phyloP scores from a whole-genome alignment of 1,140 invertebrate species.

The Euborellia annulipes region DNA sequence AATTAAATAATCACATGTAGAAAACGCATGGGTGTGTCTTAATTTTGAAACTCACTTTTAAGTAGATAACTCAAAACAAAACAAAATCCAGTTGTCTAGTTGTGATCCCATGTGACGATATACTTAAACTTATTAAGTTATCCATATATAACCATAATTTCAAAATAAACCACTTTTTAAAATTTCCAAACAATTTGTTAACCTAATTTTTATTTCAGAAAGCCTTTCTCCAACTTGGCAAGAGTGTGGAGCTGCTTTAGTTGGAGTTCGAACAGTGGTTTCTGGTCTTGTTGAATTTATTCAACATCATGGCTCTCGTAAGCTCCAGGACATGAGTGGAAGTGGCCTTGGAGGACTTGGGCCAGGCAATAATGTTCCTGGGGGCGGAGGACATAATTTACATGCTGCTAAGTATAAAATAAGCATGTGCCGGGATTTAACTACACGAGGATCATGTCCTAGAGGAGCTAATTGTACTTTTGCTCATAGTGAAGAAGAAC shows the following conservation, averaged over 20 bases:
- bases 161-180: slow-evolving; percentile 2
- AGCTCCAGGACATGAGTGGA: slow-evolving; percentile 30
- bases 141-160: not conserved
- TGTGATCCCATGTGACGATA: not conserved
- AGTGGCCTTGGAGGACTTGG: slow-evolving; percentile 17
- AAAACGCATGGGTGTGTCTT: too few species aligned
- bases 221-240: slow-evolving; percentile 50
- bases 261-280: slow-evolving; percentile 66
- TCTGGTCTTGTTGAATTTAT: slow-evolving; percentile 73
- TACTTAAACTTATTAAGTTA: not conserved
- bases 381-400: slow-evolving; percentile 30
- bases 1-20: too few species aligned
- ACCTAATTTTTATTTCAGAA: slow-evolving; percentile 35
- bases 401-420: slow-evolving; percentile 77
- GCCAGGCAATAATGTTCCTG: slow-evolving; percentile 19
- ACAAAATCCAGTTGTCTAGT: too few species aligned
- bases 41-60: too few species aligned
- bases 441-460: slow-evolving; percentile 61
- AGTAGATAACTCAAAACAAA: too few species aligned
- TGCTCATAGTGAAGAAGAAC: slow-evolving; percentile 79
- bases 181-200: not conserved
- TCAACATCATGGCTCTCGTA: slow-evolving; percentile 55
- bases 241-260: slow-evolving; percentile 57
- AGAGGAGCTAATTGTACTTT: slow-evolving; percentile 77
- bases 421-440: slow-evolving; percentile 75